These are phyloP conservation scores for Gymnogyps californianus DNA, from an alignment of 2,113 vertebrate species.

Conservation along the genomic window DNA sequence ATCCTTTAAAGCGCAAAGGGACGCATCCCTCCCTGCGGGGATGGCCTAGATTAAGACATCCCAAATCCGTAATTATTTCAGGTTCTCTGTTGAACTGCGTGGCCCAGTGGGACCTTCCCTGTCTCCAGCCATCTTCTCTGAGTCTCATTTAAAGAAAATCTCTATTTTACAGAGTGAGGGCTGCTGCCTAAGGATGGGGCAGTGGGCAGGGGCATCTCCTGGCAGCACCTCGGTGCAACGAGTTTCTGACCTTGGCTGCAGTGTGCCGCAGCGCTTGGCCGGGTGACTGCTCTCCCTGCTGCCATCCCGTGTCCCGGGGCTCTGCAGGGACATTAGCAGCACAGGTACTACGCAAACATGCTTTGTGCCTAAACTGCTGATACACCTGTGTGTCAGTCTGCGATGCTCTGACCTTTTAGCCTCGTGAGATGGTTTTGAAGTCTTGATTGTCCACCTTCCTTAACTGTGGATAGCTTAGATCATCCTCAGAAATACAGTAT, in stretches of 20 bases:
- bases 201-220: background rate
- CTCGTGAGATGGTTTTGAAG: background rate
- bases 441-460: background rate
- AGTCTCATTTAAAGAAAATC: background rate
- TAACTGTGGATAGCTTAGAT: background rate
- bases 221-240: fast-evolving
- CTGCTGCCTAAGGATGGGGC: fast-evolving
- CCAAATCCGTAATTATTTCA: background rate
- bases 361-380: background rate
- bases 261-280: fast-evolving
- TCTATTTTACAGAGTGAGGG: background rate
- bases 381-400: fast-evolving
- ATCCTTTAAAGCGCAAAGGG: fast-evolving
- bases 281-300: background rate
- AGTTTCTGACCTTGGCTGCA: background rate
- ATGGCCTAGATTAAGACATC: background rate
- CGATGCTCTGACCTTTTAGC: background rate
- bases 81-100: background rate
- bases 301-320: fast-evolving
- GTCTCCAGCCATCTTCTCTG: background rate
- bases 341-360: fast-evolving
- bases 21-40: background rate
- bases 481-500: background rate
- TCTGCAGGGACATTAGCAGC: background rate
- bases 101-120: background rate